Base-by-base conservation (phyloP, 2,888 invertebrate species). In the Sphaerophoria rueppellii region DNA sequence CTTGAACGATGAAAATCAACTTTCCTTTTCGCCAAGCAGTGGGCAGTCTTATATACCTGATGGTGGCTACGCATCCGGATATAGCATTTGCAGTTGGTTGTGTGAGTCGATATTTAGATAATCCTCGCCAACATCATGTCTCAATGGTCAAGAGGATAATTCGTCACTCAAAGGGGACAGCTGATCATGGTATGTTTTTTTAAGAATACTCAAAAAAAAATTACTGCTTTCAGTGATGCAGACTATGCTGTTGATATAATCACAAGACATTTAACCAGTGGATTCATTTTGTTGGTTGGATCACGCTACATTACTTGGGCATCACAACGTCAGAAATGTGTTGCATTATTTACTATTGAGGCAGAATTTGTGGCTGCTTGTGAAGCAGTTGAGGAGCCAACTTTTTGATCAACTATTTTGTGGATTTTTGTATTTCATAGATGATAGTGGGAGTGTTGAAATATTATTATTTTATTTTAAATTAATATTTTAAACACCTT, bases 21-120 rank as follows among this genome's bases (percentile, higher is more conserved):
- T 87, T 82, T 63, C 87, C 87, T 57, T 87, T 78, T 63, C 54
- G 87, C 72, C 82, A 88, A 87, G 87, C 81, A 32, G 77, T 87
- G 32, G 87, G 86, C 9, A 86, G 76, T 50, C 70, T 87, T 1
- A 87, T 87, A 77, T 87, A 87, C 73, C 60, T 87, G 35, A 80
- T 86, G 16, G 80, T 87, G 52, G 86, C 76, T 54, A 79, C 87
- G 2, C 71, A 87, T 63, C 87, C 87, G 14, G 82, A 87, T 54
- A 83, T 87, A 55, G 69, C 78, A 6, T 87, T 73, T 74, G 82
- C 82, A 43, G 82, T 86, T 9, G 69, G 79, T 0, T 71, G 76
- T 61, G 85, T 74, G 4, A 48, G 48, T 48, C 48, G 55, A 4
- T 58, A 70, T 46, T 46, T 57, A 14, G 50, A 65, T 6, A 71